Base-by-base conservation (phyloP, 2,113 vertebrate genomes). In the Brachirus orientalis region DNA sequence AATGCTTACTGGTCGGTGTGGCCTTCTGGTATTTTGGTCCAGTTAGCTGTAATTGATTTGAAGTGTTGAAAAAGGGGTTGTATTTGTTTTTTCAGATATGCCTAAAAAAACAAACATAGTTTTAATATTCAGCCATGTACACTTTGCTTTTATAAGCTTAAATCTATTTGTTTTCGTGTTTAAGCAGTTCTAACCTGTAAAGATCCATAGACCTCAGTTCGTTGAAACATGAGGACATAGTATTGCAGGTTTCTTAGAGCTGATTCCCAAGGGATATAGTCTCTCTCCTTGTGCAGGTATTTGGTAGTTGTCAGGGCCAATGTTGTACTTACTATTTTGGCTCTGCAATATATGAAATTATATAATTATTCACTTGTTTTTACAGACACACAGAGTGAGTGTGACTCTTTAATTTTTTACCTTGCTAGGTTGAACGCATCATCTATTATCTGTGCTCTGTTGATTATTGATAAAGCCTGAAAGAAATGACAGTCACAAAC, bases 341-440 rank as follows among this genome's bases (percentile, higher is more conserved):
- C 96, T 82, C 97, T 99, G 75, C 13, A 66, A 6, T 68, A 14
- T 22, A 35, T 10, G 0, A 58, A 18, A 43, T 13, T 11, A 10
- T 13, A 33, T 20, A 20, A 57, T 40, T 12, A 28, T 51, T 28
- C 6, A 17, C 2, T 59, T 20, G 12, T 0, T 38, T 11, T 67
- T 53, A 8, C 8, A 43, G 11, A 63, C 12, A 52, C 17, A 1
- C 7, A 53, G 36, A 8, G 1, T 57, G 0, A 69, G 2, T 63
- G 8, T 6, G 7, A 36, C 12, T 51, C 2, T 43, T 33, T 1
- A 17, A 18, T 48, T n/a, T 11, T 17, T 92, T 88, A 98, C 97
- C 93, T 95, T 61, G 96, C 96, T 65, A 99, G 91, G 77, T 94
- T 95, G 66, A 99, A 99, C n/a, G 95, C 90, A 0, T 98, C 97